phyloP scores from a whole-genome alignment of 2,888 invertebrate genomes.

The Philonicus albiceps region DNA sequence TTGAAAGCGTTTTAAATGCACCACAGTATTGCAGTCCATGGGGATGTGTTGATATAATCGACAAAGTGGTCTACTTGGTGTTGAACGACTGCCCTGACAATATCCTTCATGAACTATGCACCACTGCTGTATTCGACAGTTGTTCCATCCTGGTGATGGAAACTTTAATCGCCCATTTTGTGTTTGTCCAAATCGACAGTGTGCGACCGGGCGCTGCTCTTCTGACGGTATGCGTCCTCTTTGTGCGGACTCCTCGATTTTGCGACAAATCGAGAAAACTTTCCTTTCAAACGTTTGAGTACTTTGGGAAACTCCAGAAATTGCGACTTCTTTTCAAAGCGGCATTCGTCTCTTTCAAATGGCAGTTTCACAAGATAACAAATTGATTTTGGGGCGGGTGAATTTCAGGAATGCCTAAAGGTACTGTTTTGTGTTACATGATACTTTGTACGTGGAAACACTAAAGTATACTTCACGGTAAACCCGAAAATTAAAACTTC shows the following conservation, averaged over 20 bases:
- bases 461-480: not conserved
- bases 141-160: not conserved
- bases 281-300: not conserved
- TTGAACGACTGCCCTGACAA: slow-evolving; percentile 36
- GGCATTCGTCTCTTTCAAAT: not conserved
- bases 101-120: slow-evolving; percentile 37
- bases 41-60: slow-evolving; percentile 39
- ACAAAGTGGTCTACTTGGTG: slow-evolving; percentile 40
- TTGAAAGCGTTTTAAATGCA: slow-evolving; percentile 33
- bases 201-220: not conserved
- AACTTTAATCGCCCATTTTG: slow-evolving; percentile 36
- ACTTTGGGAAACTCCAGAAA: not conserved
- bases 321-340: not conserved
- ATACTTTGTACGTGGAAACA: not conserved
- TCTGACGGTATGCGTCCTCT: not conserved
- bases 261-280: not conserved
- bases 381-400: not conserved
- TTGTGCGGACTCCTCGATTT: not conserved
- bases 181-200: slow-evolving; percentile 8
- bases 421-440: not conserved
- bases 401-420: not conserved
- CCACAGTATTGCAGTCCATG: slow-evolving; percentile 25
- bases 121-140: slow-evolving; percentile 21
- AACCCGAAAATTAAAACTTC: not conserved
- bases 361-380: not conserved